These are phyloP conservation scores for Catalaphyllia jardinei DNA, from an alignment of 64 coral and sea anemone genomes.

Conservation along the genomic window DNA sequence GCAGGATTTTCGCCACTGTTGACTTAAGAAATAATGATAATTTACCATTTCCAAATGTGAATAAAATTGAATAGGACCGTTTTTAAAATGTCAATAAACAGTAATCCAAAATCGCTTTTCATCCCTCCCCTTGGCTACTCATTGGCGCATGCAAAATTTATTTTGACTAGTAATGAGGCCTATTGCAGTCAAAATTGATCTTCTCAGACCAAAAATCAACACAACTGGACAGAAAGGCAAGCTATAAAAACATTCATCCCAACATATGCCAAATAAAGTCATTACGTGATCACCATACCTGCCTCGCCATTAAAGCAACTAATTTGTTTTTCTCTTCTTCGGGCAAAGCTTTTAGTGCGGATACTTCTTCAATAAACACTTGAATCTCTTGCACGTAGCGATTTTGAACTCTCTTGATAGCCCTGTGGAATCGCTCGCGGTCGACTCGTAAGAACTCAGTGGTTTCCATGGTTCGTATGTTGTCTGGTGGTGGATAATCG, in stretches of 20 bases:
- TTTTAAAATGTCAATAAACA: not conserved
- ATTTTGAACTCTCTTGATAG: slow-evolving; percentile 64
- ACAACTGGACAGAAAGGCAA: not conserved
- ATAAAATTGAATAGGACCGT: too few relatives aligned
- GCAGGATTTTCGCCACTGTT: too few relatives aligned
- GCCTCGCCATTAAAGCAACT: slow-evolving; percentile 76
- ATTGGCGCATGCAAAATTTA: not conserved
- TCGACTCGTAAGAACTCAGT: slow-evolving; percentile 94
- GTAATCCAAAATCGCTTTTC: not conserved
- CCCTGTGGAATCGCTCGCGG: slow-evolving; percentile 72
- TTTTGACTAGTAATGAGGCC: slow-evolving; percentile 11
- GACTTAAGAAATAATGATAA: too few relatives aligned
- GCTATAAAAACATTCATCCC: not conserved
- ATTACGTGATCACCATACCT: slow-evolving; percentile 48
- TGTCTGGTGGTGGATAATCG: slow-evolving; percentile 81
- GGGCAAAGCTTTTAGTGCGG: slow-evolving; percentile 53
- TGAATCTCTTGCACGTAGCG: slow-evolving; percentile 82
- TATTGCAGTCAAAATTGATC: not conserved
- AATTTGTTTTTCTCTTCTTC: slow-evolving; percentile 68
- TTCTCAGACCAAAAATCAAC: not conserved
- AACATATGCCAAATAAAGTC: not conserved
- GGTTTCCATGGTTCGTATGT: slow-evolving; percentile 68
- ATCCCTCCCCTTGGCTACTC: not conserved
- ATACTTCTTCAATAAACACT: slow-evolving; percentile 58
- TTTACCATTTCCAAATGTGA: too few relatives aligned